These are phyloP conservation scores for Myrmophylax atrothorax DNA, from an alignment of 2,113 vertebrate genomes.

Conservation along the genomic window DNA sequence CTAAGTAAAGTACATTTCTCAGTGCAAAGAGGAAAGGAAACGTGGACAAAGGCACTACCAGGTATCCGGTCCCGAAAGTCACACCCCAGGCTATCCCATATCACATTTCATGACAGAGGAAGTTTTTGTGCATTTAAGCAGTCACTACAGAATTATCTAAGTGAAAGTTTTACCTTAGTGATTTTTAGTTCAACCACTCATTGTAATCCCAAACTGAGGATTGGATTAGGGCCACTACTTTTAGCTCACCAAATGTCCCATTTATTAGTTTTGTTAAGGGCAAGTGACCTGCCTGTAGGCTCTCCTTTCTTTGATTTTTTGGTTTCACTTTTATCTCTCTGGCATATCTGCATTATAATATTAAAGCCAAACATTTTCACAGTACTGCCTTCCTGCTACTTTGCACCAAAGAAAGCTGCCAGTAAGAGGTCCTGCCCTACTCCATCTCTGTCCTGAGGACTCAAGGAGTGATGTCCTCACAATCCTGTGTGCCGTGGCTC, in stretches of 20 bases:
- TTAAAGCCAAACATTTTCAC: background rate
- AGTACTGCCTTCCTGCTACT: background rate
- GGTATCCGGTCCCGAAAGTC: background rate
- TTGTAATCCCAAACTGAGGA: background rate
- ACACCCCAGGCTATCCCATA: background rate
- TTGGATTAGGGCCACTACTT: background rate
- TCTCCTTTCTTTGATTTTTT: background rate
- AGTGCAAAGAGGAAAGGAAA: background rate
- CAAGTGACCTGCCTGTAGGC: background rate
- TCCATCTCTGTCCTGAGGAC: background rate
- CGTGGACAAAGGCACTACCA: accelerated
- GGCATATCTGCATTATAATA: background rate
- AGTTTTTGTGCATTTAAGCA: background rate
- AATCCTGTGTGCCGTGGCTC: background rate
- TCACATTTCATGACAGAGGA: background rate
- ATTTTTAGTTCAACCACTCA: background rate
- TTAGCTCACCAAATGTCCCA: background rate
- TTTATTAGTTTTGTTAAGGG: background rate
- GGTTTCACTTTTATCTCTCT: background rate
- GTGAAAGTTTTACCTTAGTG: background rate
- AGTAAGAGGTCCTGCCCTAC: background rate
- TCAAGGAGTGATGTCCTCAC: background rate
- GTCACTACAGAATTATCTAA: background rate
- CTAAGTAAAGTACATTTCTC: background rate
- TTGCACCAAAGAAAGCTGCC: background rate